A percentile compares a stretch with the other conserved stretches of the same genome.
Conservation (phyloP, 2,113 vertebrate genomes). For the Ia io region DNA sequence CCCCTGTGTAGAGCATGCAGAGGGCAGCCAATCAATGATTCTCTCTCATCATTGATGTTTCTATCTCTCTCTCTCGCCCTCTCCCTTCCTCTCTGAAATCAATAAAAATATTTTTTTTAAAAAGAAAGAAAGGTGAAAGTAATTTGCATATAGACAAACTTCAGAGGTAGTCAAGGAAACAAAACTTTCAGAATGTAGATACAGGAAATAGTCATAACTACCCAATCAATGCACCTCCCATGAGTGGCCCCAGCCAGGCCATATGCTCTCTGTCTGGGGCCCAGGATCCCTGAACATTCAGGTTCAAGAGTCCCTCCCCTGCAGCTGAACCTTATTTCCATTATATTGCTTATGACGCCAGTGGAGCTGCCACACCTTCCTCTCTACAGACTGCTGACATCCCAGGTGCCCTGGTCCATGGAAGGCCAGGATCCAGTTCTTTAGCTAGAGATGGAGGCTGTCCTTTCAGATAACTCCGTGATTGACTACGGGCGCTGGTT, state of each 20-base stretch:
- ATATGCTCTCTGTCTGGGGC: background rate
- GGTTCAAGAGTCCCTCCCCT: background rate
- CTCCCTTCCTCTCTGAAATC: too few species aligned
- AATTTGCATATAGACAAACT: background rate
- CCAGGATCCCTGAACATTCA: background rate
- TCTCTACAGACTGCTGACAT: background rate
- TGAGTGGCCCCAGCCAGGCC: background rate
- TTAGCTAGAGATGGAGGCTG: background rate
- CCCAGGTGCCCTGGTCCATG: background rate
- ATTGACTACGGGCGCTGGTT: background rate
- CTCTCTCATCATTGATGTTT: too few species aligned
- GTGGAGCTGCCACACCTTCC: background rate
- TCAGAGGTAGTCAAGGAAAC: background rate
- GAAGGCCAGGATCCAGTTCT: background rate
- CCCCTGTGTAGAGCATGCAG: too few species aligned
- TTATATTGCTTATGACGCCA: background rate
- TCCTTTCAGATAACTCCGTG: background rate
- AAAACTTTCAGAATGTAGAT: background rate
- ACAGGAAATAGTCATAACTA: background rate
- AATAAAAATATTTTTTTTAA: background rate
- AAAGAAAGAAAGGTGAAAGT: background rate
- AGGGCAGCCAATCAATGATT: too few species aligned
- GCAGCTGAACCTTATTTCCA: background rate
- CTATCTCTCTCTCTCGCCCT: too few species aligned
- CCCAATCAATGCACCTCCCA: background rate